Evolutionary conservation across 2,888 invertebrate genomes (phyloP), one percentile per base, ranked within the genome.

Genomic region (Apodemia duryi): DNA sequence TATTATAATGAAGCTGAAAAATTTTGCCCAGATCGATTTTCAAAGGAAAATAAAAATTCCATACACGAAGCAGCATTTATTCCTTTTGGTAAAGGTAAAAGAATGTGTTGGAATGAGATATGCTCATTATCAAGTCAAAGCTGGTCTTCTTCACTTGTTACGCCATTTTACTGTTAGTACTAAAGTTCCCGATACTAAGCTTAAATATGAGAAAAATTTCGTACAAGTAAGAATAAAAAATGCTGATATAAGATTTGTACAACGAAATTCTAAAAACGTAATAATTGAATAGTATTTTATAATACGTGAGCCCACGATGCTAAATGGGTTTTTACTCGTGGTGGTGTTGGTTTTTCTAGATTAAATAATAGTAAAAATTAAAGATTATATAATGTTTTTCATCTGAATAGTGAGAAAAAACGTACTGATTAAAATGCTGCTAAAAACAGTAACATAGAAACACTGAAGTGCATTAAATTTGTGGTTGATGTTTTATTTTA

Each of bases 21-120:
- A 5, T 91, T 90, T 72, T 80, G 85, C 63, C 91, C 91, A 2
- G 84, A 90, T 2, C 78, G 90, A 63, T 86, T 85, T 71, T 67
- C 74, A 6, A 72, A 75, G 0, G 81, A 84, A 49, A 68, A 71
- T 6, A 74, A 74, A 65, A 69, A 77, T 0, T 77, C 71, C 49
- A 54, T 65, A 9, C 35, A 57, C 10, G 82, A 83, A 35, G 71
- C 73, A 43, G 75, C 77, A 0, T 92, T 83, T 66, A 71, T 88
- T 72, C 88, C 92, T 1, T 92, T 92, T 70, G 92, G 92, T 1
- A 85, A 79, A 72, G 92, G 91, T 0, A 82, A 83, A 2, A 77
- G 92, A 60, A 75, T 81, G 92, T 68, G 84, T 92, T 5, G 92
- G 91, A 69, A 72, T 75, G 66, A 77, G 82, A 67, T 83, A 77